phyloP scores from a whole-genome alignment of 2,113 vertebrate species.

The Steatornis caripensis region DNA sequence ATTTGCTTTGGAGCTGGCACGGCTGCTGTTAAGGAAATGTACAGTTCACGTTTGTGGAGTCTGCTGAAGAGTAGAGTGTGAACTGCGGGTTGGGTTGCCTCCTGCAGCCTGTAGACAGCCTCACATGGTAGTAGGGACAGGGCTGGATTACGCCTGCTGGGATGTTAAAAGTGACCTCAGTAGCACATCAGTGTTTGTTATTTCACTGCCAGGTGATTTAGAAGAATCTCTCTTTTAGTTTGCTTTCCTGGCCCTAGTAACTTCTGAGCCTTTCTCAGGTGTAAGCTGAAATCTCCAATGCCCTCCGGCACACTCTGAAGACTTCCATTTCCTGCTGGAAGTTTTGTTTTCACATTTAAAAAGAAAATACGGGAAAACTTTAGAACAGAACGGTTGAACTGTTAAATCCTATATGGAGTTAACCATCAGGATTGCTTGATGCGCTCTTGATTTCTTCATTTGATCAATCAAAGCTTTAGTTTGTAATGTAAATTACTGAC shows the following conservation, averaged over 20 bases:
- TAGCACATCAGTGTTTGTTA: neutral
- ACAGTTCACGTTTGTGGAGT: neutral
- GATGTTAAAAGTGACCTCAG: neutral
- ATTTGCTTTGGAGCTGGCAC: neutral
- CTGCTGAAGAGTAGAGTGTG: neutral
- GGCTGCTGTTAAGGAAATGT: neutral
- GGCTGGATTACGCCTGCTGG: neutral
- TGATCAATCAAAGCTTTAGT: neutral
- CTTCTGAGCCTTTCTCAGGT: neutral
- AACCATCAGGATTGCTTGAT: neutral
- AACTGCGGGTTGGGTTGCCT: neutral
- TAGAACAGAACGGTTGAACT: neutral
- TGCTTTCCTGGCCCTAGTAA: neutral
- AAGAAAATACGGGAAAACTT: neutral
- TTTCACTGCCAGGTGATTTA: neutral
- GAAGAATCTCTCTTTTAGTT: neutral
- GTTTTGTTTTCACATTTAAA: neutral
- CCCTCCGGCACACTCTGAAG: neutral
- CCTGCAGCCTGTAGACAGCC: neutral
- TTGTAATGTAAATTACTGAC: neutral
- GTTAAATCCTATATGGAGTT: neutral
- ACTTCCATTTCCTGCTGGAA: neutral
- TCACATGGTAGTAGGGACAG: neutral
- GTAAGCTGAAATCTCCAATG: neutral
- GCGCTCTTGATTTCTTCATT: slow-evolving; percentile 21